phyloP scores from a whole-genome alignment of 53 echinoderm and acorn worm genomes.

The Stichopus horrens region DNA sequence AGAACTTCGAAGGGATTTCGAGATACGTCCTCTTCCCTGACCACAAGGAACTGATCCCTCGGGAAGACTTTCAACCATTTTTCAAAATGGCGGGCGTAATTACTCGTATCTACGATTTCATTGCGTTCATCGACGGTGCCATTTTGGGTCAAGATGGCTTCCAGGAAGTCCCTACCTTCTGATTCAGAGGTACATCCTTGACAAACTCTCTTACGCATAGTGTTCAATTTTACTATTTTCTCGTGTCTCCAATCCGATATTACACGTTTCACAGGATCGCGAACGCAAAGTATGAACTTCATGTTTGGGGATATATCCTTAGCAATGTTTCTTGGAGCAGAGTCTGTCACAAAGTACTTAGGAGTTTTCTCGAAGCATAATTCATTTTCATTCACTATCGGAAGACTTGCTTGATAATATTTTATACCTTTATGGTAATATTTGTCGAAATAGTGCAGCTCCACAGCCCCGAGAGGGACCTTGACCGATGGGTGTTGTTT shows the following conservation, averaged over 20 bases:
- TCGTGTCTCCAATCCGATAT: conserved; percentile 48
- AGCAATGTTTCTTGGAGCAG: conserved; percentile 19
- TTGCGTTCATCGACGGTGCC: neutral
- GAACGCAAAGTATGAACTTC: conserved; percentile 48
- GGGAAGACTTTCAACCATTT: conserved; percentile 22
- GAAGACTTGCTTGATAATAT: conserved; percentile 52
- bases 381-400: conserved; percentile 32
- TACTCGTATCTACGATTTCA: conserved; percentile 29
- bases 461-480: conserved; percentile 1
- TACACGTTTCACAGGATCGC: conserved; percentile 56
- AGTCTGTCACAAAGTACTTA: conserved; percentile 37
- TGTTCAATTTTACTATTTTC: neutral
- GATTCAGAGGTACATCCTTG: neutral
- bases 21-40: conserved; percentile 27
- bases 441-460: conserved; percentile 53
- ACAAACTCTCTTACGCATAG: neutral
- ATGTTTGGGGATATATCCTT: conserved; percentile 29
- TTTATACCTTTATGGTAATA: conserved; percentile 42
- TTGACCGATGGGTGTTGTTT: conserved; percentile 54
- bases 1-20: neutral
- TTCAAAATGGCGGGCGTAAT: conserved; percentile 22
- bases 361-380: conserved; percentile 51
- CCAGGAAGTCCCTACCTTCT: neutral
- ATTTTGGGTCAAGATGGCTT: neutral
- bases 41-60: conserved; percentile 27